phyloP scores from a whole-genome alignment of 2,888 invertebrate species.

The Nemotelus nigrinus region DNA sequence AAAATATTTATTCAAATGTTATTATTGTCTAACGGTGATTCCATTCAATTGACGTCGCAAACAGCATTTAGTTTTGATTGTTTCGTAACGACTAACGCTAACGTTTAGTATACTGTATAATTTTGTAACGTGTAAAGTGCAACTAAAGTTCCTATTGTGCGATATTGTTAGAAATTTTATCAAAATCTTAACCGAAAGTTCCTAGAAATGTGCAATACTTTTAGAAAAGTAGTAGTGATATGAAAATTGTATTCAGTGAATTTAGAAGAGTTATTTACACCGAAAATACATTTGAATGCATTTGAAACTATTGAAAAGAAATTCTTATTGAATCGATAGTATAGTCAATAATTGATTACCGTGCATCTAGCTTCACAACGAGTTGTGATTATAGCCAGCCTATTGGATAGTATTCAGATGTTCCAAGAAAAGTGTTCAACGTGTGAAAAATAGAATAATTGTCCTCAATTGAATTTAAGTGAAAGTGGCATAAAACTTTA shows the following conservation, averaged over 20 bases:
- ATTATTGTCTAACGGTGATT: not conserved
- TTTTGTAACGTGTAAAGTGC: slow-evolving; percentile 1
- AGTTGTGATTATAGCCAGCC: no score
- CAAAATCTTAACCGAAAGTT: slow-evolving; percentile 45
- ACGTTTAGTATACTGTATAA: slow-evolving; percentile 3
- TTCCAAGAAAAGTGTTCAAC: no score
- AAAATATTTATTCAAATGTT: slow-evolving; percentile 20
- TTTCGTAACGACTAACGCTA: not conserved
- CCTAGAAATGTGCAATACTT: slow-evolving; percentile 49
- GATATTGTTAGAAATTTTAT: slow-evolving; percentile 4
- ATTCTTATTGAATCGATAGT: not conserved
- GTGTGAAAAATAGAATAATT: no score
- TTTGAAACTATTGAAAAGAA: not conserved
- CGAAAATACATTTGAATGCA: not conserved
- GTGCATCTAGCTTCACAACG: no score
- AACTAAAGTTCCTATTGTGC: slow-evolving; percentile 41
- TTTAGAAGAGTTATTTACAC: slow-evolving; percentile 31
- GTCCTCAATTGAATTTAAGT: no score
- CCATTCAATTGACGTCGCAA: not conserved
- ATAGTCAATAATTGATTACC: no score
- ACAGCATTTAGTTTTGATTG: not conserved
- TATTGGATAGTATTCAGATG: no score
- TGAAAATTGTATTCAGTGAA: slow-evolving; percentile 8
- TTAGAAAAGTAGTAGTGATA: slow-evolving; percentile 31
- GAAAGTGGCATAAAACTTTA: no score